These are phyloP conservation scores for Zaprionus bogoriensis DNA, from an alignment of 2,888 invertebrate genomes.

Conservation along the genomic window DNA sequence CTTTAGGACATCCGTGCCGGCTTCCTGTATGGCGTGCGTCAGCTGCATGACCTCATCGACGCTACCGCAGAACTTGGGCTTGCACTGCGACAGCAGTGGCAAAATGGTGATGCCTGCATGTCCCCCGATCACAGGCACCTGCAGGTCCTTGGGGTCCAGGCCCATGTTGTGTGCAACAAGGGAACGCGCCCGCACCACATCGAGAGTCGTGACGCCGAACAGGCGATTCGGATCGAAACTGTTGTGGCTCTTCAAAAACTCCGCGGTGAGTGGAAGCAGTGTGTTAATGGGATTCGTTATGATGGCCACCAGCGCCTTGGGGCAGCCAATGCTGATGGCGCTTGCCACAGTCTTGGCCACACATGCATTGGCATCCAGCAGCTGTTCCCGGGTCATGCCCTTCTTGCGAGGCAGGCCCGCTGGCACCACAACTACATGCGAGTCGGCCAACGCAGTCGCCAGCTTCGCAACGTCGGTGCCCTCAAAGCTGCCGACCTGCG, in stretches of 20 bases:
- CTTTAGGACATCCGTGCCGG: slow-evolving; percentile 93
- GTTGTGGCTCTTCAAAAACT: slow-evolving; percentile 89
- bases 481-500: slow-evolving; percentile 87
- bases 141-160: too few relatives aligned
- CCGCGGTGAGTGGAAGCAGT: slow-evolving; percentile 96
- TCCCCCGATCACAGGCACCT: slow-evolving; percentile 95
- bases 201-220: slow-evolving; percentile 97
- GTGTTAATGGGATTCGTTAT: slow-evolving; percentile 99
- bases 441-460: slow-evolving; percentile 88
- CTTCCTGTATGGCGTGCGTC: slow-evolving; percentile 96
- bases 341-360: slow-evolving; percentile 93
- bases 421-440: slow-evolving; percentile 94
- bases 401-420: slow-evolving; percentile 98
- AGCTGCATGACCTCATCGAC: slow-evolving; percentile 90
- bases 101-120: slow-evolving; percentile 98
- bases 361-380: slow-evolving; percentile 97
- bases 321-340: slow-evolving; percentile 90
- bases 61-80: slow-evolving; percentile 90
- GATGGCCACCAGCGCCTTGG: slow-evolving; percentile 94
- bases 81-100: slow-evolving; percentile 95
- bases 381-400: slow-evolving; percentile 97
- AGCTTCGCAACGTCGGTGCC: slow-evolving; percentile 88
- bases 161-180: slow-evolving; percentile 95
- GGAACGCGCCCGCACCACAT: slow-evolving; percentile 94
- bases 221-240: slow-evolving; percentile 93